Evolutionary conservation across 2,113 vertebrate genomes (phyloP), one percentile per base, ranked within the genome.

Genomic region (Scalopus aquaticus): DNA sequence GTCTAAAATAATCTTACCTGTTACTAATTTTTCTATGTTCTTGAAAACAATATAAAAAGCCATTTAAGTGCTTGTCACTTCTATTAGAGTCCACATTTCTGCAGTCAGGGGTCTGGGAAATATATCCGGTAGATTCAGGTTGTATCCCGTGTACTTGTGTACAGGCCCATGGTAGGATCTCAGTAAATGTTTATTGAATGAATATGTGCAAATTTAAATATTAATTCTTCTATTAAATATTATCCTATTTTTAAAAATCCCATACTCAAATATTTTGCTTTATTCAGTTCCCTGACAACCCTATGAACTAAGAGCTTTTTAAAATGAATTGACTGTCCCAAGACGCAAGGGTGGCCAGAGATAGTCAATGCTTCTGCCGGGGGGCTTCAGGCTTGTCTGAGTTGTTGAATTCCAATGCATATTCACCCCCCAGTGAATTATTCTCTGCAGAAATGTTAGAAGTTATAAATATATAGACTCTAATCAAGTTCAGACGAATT

Each of bases 401-500:
- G 87, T 94, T 72, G 62, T 94, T 85, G 51, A 94, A 77, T 93
- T 96, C 84, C 72, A 87, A 80, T 89, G 51, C 76, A 49, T 81
- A 46, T 64, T 89, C 86, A 89, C 44, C 32, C 19, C 44, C 35
- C 19, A 58, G 42, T 54, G 95, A 87, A 90, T 92, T 81, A 97
- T 94, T 93, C 86, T n/a, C 49, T 78, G 65, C 28, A 70, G 89
- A 87, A 95, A 93, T 83, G 76, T 96, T 88, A 76, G 91, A 87
- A 88, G 87, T 51, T 93, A 84, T 96, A 97, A 94, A 97, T 93
- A 95, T 9, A 70, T 19, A 85, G 51, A 70, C 22, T 85, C 79
- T 96, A 95, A 95, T 95, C 88, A 95, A 94, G 60, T 83, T 54
- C 89, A 91, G 72, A 95, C 84, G 72, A 95, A 85, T 95, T 84